Evolutionary conservation across 2,113 vertebrate genomes (phyloP), one percentile per base, ranked within the genome.

Genomic region (Tragulus kanchil): DNA sequence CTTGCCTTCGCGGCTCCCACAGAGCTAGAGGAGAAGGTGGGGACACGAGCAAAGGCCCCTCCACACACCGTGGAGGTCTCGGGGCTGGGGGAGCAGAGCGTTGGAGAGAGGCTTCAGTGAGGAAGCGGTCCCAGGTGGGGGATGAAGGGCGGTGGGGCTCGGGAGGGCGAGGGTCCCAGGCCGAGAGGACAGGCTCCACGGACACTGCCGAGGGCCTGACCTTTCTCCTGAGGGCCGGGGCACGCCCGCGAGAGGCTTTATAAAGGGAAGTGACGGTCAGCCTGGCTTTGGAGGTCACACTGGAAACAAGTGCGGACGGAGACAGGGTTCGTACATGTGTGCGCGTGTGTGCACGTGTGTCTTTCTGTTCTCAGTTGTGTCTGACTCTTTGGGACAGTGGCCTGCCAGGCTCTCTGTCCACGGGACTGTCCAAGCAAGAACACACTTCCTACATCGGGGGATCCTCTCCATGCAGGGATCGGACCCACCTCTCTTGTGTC

Each of bases 291-390:
- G 13, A 26, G n/a, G 65, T 26, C 4, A 52, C 59, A 15, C 0
- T 83, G 62, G 36, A 48, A 78, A 86, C 28, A 11, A 84, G 73
- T 4, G 4, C 73, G 28, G 36, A 19, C 8, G 14, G 31, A 52
- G 19, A 2, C 2, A 25, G 11, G 23, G 69, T 45, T 8, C 12
- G 6, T 0, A 1, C 42, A 14, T 1, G 42, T 21, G 36, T 73
- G 42, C 69, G 36, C 36, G 36, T 36, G 36, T 36, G 36, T 36
- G 36, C 36, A 36, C 36, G 36, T 36, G 2, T 36, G 36, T 36
- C 36, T 36, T 36, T 36, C 36, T 36, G 36, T 36, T 36, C 36
- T 45, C 69, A 45, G 0, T 2, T 21, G 1, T 25, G 11, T 45
- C 21, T 14, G 21, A 14, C 42, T 73, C 69, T 42, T 12, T 14